Evolutionary conservation across 2,888 invertebrate species (phyloP).

Genomic region (Drosophila sordidula): DNA sequence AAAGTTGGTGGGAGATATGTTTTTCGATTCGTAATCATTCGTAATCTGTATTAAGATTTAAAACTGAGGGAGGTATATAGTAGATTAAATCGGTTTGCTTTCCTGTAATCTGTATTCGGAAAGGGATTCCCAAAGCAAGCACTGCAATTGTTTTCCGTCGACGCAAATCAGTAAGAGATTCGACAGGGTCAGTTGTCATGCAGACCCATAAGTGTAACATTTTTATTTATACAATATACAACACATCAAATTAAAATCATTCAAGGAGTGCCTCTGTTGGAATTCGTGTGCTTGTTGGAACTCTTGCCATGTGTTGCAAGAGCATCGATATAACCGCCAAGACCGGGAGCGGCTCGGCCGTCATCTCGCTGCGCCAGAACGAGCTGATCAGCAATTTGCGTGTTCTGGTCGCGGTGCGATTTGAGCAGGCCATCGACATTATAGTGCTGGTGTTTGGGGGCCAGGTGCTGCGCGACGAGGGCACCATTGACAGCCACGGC

Average conservation of each 20-base stretch:
- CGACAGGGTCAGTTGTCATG: slow-evolving; percentile 9
- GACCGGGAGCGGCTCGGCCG: slow-evolving; percentile 22
- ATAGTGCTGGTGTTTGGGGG: slow-evolving; percentile 63
- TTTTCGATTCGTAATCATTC: too few species aligned
- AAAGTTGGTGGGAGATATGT: too few species aligned
- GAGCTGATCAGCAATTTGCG: slow-evolving; percentile 65
- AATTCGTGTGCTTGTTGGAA: not conserved
- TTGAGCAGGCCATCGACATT: slow-evolving; percentile 42
- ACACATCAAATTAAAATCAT: slow-evolving; percentile 15
- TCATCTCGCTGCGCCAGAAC: slow-evolving; percentile 55
- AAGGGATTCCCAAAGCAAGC: not conserved
- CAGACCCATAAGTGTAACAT: slow-evolving; percentile 9
- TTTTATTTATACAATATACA: slow-evolving; percentile 5
- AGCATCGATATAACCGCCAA: slow-evolving; percentile 63
- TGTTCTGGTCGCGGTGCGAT: slow-evolving; percentile 60
- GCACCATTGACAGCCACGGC: slow-evolving; percentile 59
- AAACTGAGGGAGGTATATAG: too few species aligned
- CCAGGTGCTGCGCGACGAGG: slow-evolving; percentile 53
- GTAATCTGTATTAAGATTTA: too few species aligned
- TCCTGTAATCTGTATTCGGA: not conserved
- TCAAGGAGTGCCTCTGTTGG: slow-evolving; percentile 1
- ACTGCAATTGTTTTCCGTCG: not conserved
- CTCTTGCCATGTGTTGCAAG: slow-evolving; percentile 25
- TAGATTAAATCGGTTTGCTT: too few species aligned
- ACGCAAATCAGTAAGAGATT: not conserved